Evolutionary conservation across 2,888 invertebrate genomes (phyloP).

Genomic region (Trachelus iudaicus): DNA sequence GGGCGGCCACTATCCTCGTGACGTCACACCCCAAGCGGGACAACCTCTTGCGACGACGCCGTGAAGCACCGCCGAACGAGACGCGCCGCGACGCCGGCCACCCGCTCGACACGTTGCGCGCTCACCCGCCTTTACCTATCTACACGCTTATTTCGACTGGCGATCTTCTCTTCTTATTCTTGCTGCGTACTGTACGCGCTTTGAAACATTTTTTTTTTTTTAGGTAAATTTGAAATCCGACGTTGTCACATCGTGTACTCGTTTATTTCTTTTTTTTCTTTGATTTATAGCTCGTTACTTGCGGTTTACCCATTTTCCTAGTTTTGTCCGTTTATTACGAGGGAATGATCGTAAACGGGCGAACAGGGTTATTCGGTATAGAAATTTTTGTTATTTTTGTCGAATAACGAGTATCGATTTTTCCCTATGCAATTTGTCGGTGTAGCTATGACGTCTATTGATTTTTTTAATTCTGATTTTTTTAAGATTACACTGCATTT

Average conservation of each 20-base stretch:
- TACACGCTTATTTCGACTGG: conserved; percentile 25
- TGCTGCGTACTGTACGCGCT: neutral
- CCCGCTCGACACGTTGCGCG: conserved; percentile 11
- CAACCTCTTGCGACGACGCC: conserved; percentile 51
- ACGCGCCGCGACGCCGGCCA: conserved; percentile 11
- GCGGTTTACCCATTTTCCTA: neutral
- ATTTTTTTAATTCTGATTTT: neutral
- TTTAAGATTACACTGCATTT: neutral
- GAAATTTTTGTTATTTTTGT: neutral
- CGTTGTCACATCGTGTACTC: neutral
- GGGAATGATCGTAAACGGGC: neutral
- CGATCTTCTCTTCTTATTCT: conserved; percentile 17
- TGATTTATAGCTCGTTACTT: neutral
- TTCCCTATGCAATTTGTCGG: neutral
- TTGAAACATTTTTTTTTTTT: neutral
- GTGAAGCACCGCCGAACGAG: conserved; percentile 10
- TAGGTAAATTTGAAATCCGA: too few relatives aligned
- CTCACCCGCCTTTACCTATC: conserved; percentile 13
- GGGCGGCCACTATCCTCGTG: conserved; percentile 48
- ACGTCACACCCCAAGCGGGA: conserved; percentile 48
- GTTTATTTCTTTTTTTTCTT: neutral
- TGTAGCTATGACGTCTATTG: neutral
- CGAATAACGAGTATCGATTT: too few relatives aligned
- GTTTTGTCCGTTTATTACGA: neutral
- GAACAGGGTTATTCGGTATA: neutral